phyloP scores from a whole-genome alignment of 2,888 invertebrate genomes.

The Rhodophaea formosa region DNA sequence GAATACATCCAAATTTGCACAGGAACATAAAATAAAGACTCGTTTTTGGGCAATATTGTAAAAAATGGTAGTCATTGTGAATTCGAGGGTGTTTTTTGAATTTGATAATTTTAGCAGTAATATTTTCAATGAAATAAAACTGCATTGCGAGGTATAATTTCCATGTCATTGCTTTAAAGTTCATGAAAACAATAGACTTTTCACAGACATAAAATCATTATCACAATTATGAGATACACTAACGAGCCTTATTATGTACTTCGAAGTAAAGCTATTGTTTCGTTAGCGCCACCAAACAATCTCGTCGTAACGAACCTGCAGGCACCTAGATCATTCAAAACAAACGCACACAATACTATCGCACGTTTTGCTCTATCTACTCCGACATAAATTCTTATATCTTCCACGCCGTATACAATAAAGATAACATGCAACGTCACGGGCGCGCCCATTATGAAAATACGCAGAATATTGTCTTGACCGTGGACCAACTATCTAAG shows the following conservation, averaged over 20 bases:
- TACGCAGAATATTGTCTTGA: constrained; percentile 14
- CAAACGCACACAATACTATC: constrained; percentile 10
- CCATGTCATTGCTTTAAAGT: too few species aligned
- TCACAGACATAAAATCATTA: too few species aligned
- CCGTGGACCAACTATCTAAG: background rate
- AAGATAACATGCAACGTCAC: constrained; percentile 12
- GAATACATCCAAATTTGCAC: too few species aligned
- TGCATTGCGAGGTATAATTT: too few species aligned
- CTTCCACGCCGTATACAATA: constrained; percentile 12
- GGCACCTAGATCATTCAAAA: constrained; percentile 2
- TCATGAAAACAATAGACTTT: too few species aligned
- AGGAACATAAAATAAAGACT: too few species aligned
- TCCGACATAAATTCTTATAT: constrained; percentile 9
- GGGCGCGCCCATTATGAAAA: constrained; percentile 12
- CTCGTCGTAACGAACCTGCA: background rate
- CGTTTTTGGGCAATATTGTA: too few species aligned
- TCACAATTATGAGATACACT: too few species aligned
- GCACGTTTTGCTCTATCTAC: constrained; percentile 6
- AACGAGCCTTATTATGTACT: background rate
- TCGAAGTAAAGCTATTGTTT: background rate
- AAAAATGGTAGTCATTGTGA: too few species aligned
- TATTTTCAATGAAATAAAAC: too few species aligned
- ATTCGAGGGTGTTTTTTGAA: too few species aligned
- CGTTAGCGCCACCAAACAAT: background rate
- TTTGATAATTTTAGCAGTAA: too few species aligned